Conservation (phyloP, 1,140 invertebrate species). For the Vanessa tameamea region DNA sequence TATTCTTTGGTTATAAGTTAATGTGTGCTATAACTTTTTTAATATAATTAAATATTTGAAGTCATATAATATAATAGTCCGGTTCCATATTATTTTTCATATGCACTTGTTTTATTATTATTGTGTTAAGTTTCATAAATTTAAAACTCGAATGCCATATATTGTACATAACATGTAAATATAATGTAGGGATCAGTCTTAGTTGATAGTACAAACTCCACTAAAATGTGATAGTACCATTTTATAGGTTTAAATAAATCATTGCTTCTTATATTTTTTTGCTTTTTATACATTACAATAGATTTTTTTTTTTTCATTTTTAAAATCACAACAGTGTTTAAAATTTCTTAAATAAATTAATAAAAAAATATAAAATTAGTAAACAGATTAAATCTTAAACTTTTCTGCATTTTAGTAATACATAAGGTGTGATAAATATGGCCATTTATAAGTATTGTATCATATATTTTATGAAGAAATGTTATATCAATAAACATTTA, state of each 20-base stretch:
- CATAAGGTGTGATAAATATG: constrained; percentile 20
- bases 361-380: neutral
- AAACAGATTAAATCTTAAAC: neutral
- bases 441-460: constrained; percentile 29
- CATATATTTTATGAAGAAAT: constrained; percentile 24
- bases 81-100: constrained; percentile 5
- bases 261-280: neutral
- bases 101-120: constrained; percentile 3
- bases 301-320: neutral
- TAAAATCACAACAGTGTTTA: neutral
- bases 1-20: no score
- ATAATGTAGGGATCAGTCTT: constrained; percentile 3
- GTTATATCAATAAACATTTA: constrained; percentile 22
- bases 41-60: neutral
- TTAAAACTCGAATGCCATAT: constrained; percentile 8
- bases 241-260: neutral
- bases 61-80: neutral
- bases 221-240: constrained; percentile 1
- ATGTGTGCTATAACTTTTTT: no score
- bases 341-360: neutral
- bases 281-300: neutral
- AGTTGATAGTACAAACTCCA: constrained; percentile 12
- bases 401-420: constrained; percentile 21
- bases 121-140: neutral
- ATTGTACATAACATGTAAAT: constrained; percentile 14